Base-by-base conservation (phyloP, 1,140 invertebrate species). In the Trichonephila clavipes region DNA sequence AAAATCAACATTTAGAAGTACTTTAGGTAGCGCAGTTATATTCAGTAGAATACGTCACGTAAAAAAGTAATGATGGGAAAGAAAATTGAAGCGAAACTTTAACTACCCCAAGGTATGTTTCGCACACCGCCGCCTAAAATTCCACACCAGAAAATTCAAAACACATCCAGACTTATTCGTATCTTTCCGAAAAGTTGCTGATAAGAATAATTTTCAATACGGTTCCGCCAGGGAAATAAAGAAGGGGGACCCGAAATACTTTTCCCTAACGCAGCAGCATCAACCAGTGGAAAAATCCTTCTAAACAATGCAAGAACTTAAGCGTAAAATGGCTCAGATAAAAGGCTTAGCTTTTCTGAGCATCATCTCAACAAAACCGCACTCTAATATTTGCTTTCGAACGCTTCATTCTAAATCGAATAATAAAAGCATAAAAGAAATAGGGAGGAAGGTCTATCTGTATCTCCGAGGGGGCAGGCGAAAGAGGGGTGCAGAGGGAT, bases 321-420 rank as follows among this genome's bases (percentile, higher is more conserved):
- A 83, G 44, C 82, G 82, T 83, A 83, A 77, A 77, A 58, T 58
- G 40, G 40, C 44, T 59, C 21, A 59, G 82, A 83, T 83, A 83
- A 83, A 77, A 83, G 82, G 19, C 82, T 83, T 58, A 88, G 87
- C 62, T 88, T 64, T 18, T 19, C 3, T 58, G 51, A 77, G 72
- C 24, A 77, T 51, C 34, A 51, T 64, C n/a, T 18, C 64, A 88
- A 88, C 87, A 69, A 88, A 88, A 88, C 87, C 87, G 62, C 87
- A 24, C 87, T 24, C 34, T 64, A 88, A 88, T 88, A 88, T 88
- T 88, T 88, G 87, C 87, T 88, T 64, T 88, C 62, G 64, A 88
- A 88, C 44, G 85, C 85, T 59, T 64, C n/a, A 87, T 87, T 51
- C 87, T 40, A 88, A 88, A 88, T 88, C 87, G 87, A 88, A 88